Conservation (phyloP, 2,113 vertebrate species). For the Notiomystis cincta region DNA sequence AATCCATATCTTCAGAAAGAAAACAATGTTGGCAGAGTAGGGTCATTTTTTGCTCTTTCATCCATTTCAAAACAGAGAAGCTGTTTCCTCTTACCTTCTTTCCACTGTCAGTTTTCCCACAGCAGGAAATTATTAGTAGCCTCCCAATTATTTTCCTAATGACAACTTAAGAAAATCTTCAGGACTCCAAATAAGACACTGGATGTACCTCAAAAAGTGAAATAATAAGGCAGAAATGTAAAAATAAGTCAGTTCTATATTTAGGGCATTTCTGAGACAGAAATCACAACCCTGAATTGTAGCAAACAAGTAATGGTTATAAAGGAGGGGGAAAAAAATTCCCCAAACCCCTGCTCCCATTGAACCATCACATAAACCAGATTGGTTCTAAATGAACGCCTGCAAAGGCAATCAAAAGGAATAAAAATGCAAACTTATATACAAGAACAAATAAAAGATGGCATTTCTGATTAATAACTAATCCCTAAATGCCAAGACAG, state of each 20-base stretch:
- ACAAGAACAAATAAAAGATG: not conserved
- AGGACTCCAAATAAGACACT: not conserved
- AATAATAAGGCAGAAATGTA: not conserved
- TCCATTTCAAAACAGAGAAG: not conserved
- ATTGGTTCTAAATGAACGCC: not conserved
- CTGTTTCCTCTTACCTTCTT: not conserved
- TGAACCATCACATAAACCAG: not conserved
- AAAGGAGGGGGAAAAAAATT: fast-evolving
- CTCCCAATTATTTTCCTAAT: not conserved
- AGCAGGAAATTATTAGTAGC: not conserved
- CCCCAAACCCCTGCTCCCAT: not conserved
- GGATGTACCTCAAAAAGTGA: not conserved
- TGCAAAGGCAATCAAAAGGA: not conserved
- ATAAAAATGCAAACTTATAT: not conserved
- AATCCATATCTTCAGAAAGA: not conserved
- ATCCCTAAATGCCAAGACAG: not conserved
- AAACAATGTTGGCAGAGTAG: not conserved
- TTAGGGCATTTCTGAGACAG: not conserved
- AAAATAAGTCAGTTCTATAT: not conserved
- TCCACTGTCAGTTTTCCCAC: not conserved
- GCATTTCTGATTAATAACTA: not conserved
- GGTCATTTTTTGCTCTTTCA: not conserved
- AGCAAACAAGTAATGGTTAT: not conserved
- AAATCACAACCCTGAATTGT: not conserved
- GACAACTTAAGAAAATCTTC: not conserved